These are phyloP conservation scores for Oceanites oceanicus DNA, from an alignment of 2,113 vertebrate genomes.

Conservation along the genomic window DNA sequence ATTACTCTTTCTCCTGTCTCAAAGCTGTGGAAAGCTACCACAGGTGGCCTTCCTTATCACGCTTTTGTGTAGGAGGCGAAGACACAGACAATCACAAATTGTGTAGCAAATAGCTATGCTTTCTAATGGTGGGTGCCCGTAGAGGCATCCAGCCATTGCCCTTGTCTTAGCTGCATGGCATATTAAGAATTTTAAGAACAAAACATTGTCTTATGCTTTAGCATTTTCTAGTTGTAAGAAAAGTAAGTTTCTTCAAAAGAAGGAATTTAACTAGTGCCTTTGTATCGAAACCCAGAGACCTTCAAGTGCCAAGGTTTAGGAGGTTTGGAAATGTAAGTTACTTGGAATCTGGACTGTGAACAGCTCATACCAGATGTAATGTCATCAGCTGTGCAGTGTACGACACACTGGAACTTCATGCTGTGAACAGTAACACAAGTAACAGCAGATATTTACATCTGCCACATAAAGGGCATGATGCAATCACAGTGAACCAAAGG, in stretches of 20 bases:
- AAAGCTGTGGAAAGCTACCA: background rate
- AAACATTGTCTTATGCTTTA: background rate
- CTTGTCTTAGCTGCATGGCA: background rate
- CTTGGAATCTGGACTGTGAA: background rate
- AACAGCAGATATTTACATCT: background rate
- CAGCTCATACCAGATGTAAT: background rate
- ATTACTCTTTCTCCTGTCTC: background rate
- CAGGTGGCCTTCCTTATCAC: background rate
- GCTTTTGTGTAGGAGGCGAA: background rate
- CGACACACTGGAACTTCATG: background rate
- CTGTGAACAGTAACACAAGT: background rate
- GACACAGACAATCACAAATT: background rate
- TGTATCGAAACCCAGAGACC: background rate
- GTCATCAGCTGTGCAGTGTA: background rate
- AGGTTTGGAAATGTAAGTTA: background rate
- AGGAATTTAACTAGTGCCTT: background rate
- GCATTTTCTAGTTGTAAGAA: background rate
- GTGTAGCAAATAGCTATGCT: background rate
- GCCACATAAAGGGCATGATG: background rate
- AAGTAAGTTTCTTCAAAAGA: background rate
- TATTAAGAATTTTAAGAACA: background rate
- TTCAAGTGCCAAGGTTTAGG: background rate
- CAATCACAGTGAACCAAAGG: background rate
- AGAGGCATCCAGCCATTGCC: background rate
- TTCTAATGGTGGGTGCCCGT: background rate